Conservation (phyloP, 92 coral and sea anemone species). For the Palythoa grandiflora region DNA sequence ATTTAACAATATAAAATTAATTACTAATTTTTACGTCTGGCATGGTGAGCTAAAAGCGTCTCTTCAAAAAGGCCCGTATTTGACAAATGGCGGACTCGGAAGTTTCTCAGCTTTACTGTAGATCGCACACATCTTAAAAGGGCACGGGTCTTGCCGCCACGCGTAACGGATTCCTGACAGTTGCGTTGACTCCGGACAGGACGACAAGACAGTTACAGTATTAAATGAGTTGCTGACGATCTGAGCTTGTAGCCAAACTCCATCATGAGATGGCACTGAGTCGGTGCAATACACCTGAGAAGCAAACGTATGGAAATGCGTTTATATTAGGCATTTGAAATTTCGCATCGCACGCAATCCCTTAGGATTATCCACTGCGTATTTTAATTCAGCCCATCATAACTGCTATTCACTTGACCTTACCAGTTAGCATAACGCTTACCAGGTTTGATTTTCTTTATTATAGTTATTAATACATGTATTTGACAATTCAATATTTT, state of each 20-base stretch:
- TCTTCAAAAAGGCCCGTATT: conserved; percentile 75
- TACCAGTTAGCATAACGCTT: too few species aligned
- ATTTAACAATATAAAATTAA: not conserved
- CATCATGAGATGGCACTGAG: not conserved
- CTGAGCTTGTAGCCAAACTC: conserved; percentile 67
- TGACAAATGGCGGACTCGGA: conserved; percentile 90
- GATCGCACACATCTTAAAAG: conserved; percentile 88
- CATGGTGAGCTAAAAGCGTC: not conserved
- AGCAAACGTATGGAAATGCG: not conserved
- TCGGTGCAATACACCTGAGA: conserved; percentile 48
- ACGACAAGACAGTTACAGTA: conserved; percentile 60
- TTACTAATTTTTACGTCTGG: not conserved
- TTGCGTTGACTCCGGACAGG: conserved; percentile 67
- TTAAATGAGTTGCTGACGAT: conserved; percentile 56
- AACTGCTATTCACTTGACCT: too few species aligned
- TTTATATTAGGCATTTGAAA: too few species aligned
- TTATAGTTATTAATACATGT: too few species aligned
- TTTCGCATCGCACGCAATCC: too few species aligned
- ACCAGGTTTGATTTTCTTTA: too few species aligned
- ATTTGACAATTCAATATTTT: too few species aligned
- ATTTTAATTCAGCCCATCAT: too few species aligned
- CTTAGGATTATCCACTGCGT: too few species aligned
- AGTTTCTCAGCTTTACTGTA: conserved; percentile 85
- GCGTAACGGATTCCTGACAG: conserved; percentile 86
- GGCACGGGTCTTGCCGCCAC: conserved; percentile 90